Evolutionary conservation across 35 echinoderm and acorn worm species (phyloP), one percentile per base, ranked within the genome.

Genomic region (Patiria miniata): DNA sequence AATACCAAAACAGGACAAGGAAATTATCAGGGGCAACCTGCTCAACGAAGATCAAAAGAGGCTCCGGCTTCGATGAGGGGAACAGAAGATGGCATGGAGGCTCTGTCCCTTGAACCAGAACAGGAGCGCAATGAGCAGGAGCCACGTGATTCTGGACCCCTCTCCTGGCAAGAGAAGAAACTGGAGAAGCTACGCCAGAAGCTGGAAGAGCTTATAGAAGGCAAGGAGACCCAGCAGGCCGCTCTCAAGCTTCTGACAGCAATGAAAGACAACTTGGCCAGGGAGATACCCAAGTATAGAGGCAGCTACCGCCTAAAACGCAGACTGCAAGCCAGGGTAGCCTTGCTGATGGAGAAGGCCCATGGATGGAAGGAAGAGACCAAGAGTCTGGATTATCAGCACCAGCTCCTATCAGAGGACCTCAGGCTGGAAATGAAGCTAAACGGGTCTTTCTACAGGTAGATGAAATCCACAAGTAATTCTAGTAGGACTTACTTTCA

Each of bases 371-470:
- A 80, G 26, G 78, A 80, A 80, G 47, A 80, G 37, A 73, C 58
- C 5, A 26, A 89, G 32, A 39, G 81, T 23, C 16, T 73, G 4
- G 59, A 89, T 32, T 83, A 89, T 65, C 87, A 78, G 39, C 78
- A 81, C 38, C 26, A 42, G 26, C 55, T 89, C 9, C 78, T 89
- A 33, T 21, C 51, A 38, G 78, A 55, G 37, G 87, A 89, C 59
- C 39, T 89, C 23, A 38, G 51, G 28, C 79, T 89, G 8, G 79
- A 89, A 39, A 52, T 81, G 53, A 53, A 89, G n/a, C 7, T 89
- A 34, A 81, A 68, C 39, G 55, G 34, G 7, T 57, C 87, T 18
- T 89, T 89, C 40, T 39, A 29, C 32, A 89, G 87, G 87, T 89
- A 42, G 18, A 39, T 54, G 33, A n/a, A n/a, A 37, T 36, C 68